Evolutionary conservation across 1,140 invertebrate species (phyloP).

Genomic region (Lordiphosa mommai): DNA sequence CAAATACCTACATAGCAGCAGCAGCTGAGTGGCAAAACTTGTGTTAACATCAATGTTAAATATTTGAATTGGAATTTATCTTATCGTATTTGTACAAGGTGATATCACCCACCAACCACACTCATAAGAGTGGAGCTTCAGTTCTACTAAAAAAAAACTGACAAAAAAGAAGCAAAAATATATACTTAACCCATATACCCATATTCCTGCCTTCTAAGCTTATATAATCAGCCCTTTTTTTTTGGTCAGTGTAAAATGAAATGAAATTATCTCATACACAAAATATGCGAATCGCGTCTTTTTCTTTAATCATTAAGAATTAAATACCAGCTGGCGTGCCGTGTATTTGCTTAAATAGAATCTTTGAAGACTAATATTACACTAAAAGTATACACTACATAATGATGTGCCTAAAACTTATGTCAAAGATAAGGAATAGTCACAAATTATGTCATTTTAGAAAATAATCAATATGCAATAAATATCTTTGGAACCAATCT

Average conservation of each 20-base stretch:
- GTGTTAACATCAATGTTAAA: slow-evolving; percentile 74
- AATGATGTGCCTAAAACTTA: no score
- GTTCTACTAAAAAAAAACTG: not conserved
- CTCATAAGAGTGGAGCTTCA: not conserved
- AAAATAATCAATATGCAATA: no score
- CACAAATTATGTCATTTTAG: no score
- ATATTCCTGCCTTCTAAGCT: no score
- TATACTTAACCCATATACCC: no score
- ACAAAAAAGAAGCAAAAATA: no score
- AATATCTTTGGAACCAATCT: no score
- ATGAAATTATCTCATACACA: slow-evolving; percentile 54
- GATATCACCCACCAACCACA: slow-evolving; percentile 33
- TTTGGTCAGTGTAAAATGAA: not conserved
- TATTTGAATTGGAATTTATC: slow-evolving; percentile 71
- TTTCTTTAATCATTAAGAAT: slow-evolving; percentile 49
- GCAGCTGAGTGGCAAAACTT: slow-evolving; percentile 62
- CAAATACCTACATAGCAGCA: not conserved
- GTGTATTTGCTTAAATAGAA: slow-evolving; percentile 24
- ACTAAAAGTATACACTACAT: not conserved
- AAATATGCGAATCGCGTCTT: slow-evolving; percentile 39
- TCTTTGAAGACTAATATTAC: no score
- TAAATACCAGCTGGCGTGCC: slow-evolving; percentile 27
- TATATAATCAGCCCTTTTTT: not conserved
- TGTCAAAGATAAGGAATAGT: no score
- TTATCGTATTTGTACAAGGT: slow-evolving; percentile 61